Evolutionary conservation across 2,888 invertebrate genomes (phyloP).

Genomic region (Mythimna impura): DNA sequence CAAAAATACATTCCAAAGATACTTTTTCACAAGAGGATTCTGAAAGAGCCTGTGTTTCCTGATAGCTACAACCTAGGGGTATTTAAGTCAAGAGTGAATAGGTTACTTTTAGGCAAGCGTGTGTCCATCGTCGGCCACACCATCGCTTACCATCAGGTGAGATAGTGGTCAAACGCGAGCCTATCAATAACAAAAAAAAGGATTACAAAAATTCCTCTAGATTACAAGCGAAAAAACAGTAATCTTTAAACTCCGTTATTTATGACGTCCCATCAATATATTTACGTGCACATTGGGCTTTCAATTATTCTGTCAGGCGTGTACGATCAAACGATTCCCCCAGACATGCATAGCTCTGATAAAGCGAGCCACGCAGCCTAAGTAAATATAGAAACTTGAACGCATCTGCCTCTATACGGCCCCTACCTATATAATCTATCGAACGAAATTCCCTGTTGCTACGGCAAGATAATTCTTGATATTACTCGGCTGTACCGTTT

Average conservation of each 20-base stretch:
- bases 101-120: too few species aligned
- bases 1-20: too few species aligned
- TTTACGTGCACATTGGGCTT: slow-evolving; percentile 62
- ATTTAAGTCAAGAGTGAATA: too few species aligned
- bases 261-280: slow-evolving; percentile 61
- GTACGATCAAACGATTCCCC: slow-evolving; percentile 71
- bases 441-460: slow-evolving; percentile 63
- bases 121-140: too few species aligned
- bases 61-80: too few species aligned
- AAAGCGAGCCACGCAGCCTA: slow-evolving; percentile 83
- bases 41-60: too few species aligned
- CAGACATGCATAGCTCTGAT: slow-evolving; percentile 81
- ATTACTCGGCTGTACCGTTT: slow-evolving; percentile 18
- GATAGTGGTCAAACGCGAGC: too few species aligned
- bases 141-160: too few species aligned
- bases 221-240: slow-evolving; percentile 20
- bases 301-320: slow-evolving; percentile 77
- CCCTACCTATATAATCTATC: slow-evolving; percentile 73
- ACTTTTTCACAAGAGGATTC: too few species aligned
- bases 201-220: slow-evolving; percentile 22
- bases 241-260: slow-evolving; percentile 60
- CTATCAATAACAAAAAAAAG: not conserved
- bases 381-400: slow-evolving; percentile 82
- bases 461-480: slow-evolving; percentile 48
- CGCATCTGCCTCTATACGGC: slow-evolving; percentile 83